A percentile compares a stretch with the other conserved stretches of the same genome.
Conservation (phyloP, 2,113 vertebrate genomes). For the Odocoileus virginianus region DNA sequence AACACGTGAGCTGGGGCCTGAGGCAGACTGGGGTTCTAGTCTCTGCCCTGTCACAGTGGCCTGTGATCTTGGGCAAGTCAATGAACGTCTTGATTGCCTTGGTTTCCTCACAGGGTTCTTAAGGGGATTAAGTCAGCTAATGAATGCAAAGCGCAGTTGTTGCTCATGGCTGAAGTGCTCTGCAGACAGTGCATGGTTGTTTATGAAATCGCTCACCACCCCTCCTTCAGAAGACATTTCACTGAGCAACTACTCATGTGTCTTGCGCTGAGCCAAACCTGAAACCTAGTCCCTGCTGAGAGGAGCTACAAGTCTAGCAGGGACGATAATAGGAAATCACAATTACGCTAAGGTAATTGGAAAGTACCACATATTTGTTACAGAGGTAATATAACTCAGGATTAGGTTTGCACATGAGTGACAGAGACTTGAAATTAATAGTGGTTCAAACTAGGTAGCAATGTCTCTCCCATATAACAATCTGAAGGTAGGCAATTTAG, state of each 20-base stretch:
- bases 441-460: neutral
- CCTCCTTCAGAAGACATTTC: neutral
- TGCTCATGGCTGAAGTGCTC: neutral
- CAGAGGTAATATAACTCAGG: neutral
- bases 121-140: neutral
- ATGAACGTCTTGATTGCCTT: neutral
- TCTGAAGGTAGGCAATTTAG: neutral
- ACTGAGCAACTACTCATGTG: neutral
- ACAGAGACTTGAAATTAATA: neutral
- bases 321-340: neutral
- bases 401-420: neutral
- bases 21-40: neutral
- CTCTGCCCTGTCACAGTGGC: neutral
- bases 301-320: neutral
- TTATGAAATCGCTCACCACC: rapidly evolving
- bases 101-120: neutral
- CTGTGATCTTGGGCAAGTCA: neutral
- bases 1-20: rapidly evolving
- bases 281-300: neutral
- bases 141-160: rapidly evolving
- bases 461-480: neutral
- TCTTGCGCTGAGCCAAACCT: neutral
- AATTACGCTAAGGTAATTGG: neutral
- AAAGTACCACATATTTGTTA: neutral
- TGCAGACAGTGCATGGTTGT: rapidly evolving